Evolutionary conservation across 2,888 invertebrate species (phyloP).

Genomic region (Caenorhabditis wallacei): DNA sequence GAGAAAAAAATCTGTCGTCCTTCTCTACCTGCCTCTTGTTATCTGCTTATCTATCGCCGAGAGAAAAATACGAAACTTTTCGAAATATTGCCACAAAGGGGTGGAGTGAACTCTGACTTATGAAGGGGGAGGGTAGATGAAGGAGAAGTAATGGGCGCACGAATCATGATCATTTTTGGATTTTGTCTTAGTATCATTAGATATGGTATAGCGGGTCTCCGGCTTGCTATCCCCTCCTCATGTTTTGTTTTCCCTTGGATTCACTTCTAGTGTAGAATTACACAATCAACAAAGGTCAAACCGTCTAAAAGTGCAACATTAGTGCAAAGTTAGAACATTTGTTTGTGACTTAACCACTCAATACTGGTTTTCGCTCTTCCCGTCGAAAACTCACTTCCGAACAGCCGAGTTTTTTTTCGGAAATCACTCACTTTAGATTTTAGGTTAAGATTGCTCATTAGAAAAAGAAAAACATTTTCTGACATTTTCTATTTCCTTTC

Average conservation of each 20-base stretch:
- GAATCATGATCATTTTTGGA: slow-evolving; percentile 21
- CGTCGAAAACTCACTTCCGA: not conserved
- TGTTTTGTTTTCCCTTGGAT: too few species aligned
- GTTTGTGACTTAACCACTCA: slow-evolving; percentile 29
- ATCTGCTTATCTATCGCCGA: slow-evolving; percentile 24
- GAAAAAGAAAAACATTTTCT: too few species aligned
- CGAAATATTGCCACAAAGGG: slow-evolving; percentile 50
- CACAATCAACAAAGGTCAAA: not conserved
- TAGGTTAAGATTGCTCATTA: too few species aligned
- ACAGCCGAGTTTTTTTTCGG: too few species aligned
- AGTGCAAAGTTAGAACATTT: not conserved
- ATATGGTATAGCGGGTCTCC: too few species aligned
- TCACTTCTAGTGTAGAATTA: not conserved
- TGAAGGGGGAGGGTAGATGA: not conserved
- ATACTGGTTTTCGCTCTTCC: slow-evolving; percentile 19
- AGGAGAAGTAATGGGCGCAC: not conserved
- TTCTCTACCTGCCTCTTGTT: slow-evolving; percentile 25
- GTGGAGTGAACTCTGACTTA: slow-evolving; percentile 20
- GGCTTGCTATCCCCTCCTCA: too few species aligned
- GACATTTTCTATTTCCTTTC: too few species aligned
- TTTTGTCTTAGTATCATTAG: too few species aligned
- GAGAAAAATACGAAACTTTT: slow-evolving; percentile 59
- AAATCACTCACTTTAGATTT: too few species aligned
- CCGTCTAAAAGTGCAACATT: slow-evolving; percentile 30
- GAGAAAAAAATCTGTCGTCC: slow-evolving; percentile 40